Evolutionary conservation across 2,888 invertebrate species (phyloP), one percentile per base, ranked within the genome.

Genomic region (Biston betularia): DNA sequence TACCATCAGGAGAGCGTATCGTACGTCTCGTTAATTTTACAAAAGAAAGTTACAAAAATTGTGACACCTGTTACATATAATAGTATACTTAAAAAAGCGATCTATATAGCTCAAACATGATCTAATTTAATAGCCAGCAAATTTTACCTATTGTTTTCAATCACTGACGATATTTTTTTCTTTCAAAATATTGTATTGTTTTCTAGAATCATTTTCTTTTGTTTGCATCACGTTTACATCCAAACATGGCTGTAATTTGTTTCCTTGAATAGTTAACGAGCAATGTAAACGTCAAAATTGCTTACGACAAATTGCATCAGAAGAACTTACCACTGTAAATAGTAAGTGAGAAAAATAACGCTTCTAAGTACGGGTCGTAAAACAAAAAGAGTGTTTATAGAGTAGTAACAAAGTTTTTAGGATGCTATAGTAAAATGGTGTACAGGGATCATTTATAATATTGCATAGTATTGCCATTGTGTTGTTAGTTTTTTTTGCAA

Each of bases 271-370:
- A 45, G 45, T 56, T 54, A 56, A 56, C 10, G 35, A 56, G 35
- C 34, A 56, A 56, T 35, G 56, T 46, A 45, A 58, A 58, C 48
- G 48, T 58, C 57, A 9, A 58, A 58, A 58, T 49, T 48, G 35
- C 57, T 58, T 11, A 24, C 48, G 57, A 58, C 57, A 58, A 58
- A 58, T 58, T 58, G 48, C 57, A 12, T 24, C 48, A 24, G 38
- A 58, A 58, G 57, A 58, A 58, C 35, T 48, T 38, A 35, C 48
- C 24, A 58, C 48, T 35, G 57, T 48, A 58, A 48, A 35, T 56
- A 56, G 34, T 45, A 14, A 56, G 56, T 58, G 57, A 48, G 57
- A 49, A 58, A 58, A 58, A 38, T 58, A 24, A 48, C 57, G 57
- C 57, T 58, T 58, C 57, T 48, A 12, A 10, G 57, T 58, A 58